Conservation (phyloP, 2,113 vertebrate species). For the Chloebia gouldiae region DNA sequence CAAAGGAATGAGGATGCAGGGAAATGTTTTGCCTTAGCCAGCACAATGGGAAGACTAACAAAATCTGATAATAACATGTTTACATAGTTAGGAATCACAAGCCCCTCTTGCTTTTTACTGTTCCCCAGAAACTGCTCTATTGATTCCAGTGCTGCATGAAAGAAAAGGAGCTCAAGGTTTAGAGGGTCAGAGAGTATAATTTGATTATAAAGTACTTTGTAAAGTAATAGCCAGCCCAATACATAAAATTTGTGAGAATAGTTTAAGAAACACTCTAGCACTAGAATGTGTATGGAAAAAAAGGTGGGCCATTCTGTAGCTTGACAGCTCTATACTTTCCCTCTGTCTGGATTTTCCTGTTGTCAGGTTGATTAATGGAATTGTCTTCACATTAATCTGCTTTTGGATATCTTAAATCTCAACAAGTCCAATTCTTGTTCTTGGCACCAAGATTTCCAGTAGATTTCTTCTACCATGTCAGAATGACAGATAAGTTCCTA, state of each 20-base stretch:
- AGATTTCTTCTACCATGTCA: slow-evolving; percentile 70
- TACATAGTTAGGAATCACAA: not conserved
- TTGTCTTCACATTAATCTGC: slow-evolving; percentile 65
- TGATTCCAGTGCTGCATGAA: not conserved
- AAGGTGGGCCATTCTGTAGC: not conserved
- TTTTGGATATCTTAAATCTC: slow-evolving; percentile 73
- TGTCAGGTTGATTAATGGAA: slow-evolving; percentile 71
- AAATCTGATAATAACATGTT: not conserved
- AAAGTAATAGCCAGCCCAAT: not conserved
- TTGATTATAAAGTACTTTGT: not conserved
- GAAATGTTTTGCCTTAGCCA: not conserved
- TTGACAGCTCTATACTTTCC: slow-evolving; percentile 25
- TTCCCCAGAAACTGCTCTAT: not conserved
- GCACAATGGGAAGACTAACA: not conserved
- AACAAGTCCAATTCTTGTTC: slow-evolving; percentile 73
- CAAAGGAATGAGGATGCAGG: not conserved
- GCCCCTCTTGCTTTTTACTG: not conserved
- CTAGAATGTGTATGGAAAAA: not conserved
- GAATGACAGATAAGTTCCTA: slow-evolving; percentile 70
- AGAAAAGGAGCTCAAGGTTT: not conserved
- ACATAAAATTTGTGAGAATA: not conserved
- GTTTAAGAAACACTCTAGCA: not conserved
- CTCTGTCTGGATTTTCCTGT: slow-evolving; percentile 36
- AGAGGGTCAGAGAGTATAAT: not conserved
- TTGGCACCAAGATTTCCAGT: slow-evolving; percentile 72